Evolutionary conservation across 2,113 vertebrate genomes (phyloP).

Genomic region (Mus spicilegus): DNA sequence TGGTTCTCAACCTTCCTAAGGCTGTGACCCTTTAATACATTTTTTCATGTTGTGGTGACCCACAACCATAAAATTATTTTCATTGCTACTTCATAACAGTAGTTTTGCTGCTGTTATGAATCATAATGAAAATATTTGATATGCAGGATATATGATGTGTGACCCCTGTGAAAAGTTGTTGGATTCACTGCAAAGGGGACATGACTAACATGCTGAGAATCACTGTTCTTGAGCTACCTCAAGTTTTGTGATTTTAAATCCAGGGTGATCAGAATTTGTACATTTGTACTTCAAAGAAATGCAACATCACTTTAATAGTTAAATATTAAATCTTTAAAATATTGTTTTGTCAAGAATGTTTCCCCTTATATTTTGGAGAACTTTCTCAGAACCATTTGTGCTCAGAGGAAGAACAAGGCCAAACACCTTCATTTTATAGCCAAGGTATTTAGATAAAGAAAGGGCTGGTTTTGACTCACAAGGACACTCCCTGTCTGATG

Average conservation of each 20-base stretch:
- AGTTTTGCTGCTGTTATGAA: not conserved
- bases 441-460: constrained; percentile 42
- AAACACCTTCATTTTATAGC: not conserved
- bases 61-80: not conserved
- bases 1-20: not conserved
- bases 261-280: constrained; percentile 34
- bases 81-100: not conserved
- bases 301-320: not conserved
- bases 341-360: not conserved
- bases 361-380: not conserved
- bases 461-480: not conserved
- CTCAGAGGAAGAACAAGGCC: not conserved
- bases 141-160: not conserved
- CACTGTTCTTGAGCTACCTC: not conserved
- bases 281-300: not conserved
- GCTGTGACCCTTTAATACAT: not conserved
- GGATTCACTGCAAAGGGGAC: not conserved
- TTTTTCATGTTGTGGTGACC: not conserved
- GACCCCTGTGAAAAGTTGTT: not conserved
- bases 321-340: constrained; percentile 21
- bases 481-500: not conserved
- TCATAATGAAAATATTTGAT: not conserved
- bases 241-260: constrained; percentile 17
- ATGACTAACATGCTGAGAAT: not conserved
- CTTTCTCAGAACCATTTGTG: not conserved